A percentile compares a stretch with the other conserved stretches of the same genome.
Conservation (phyloP, 1,140 invertebrate genomes). For the Leptinotarsa undecemlineata region DNA sequence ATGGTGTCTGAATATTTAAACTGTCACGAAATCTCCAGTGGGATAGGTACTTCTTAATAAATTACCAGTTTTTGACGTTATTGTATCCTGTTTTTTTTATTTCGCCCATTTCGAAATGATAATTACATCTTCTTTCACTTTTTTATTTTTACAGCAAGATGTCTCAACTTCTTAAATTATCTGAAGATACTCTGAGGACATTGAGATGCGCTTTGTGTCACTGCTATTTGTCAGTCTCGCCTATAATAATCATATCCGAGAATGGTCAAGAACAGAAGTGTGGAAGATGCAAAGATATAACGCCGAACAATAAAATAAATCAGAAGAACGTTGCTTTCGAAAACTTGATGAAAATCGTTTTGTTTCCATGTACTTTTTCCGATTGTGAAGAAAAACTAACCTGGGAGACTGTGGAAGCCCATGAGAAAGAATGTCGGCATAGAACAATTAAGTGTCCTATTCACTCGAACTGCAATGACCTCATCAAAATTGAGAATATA, state of each 20-base stretch:
- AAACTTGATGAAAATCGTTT: not conserved
- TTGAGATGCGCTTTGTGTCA: not conserved
- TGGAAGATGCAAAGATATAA: not conserved
- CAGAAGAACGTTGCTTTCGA: not conserved
- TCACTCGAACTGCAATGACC: not conserved
- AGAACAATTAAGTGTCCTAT: not conserved
- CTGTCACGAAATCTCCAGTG: too few species aligned
- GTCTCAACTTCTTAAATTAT: too few species aligned
- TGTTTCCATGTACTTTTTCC: not conserved
- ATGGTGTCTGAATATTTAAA: too few species aligned
- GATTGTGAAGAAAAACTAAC: not conserved
- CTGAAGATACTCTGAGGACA: not conserved
- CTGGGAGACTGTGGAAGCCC: not conserved
- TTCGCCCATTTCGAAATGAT: too few species aligned
- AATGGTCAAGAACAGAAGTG: not conserved
- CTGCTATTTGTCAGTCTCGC: not conserved
- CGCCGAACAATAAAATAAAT: not conserved
- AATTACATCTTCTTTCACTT: too few species aligned
- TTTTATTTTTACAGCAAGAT: too few species aligned
- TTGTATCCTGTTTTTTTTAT: too few species aligned
- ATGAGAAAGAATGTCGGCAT: not conserved
- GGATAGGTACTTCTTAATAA: too few species aligned
- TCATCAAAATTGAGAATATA: not conserved
- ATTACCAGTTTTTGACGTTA: too few species aligned
- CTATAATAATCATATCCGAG: not conserved